Conservation (phyloP, 2,797 vertebrate species). For the Falco naumanni region DNA sequence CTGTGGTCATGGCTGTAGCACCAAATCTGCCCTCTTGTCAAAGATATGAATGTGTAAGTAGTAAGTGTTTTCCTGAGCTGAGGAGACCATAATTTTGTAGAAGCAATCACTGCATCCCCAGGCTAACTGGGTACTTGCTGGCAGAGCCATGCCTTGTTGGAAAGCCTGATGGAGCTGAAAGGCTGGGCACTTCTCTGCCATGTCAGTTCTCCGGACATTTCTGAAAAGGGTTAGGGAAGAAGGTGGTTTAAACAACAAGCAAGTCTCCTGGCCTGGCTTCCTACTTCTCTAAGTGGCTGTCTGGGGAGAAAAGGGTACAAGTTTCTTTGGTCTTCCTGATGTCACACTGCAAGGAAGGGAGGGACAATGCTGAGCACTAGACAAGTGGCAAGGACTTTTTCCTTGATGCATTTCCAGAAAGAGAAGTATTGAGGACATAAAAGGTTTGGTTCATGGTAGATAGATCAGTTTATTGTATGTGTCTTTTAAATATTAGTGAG, state of each 20-base stretch:
- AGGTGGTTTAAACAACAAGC: neutral
- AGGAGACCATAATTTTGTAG: neutral
- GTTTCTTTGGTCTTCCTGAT: neutral
- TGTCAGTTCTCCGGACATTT: neutral
- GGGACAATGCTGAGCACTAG: neutral
- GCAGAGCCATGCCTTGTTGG: neutral
- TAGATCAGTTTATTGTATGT: neutral
- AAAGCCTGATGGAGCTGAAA: neutral
- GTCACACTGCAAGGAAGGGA: neutral
- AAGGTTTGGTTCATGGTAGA: neutral
- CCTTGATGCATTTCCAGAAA: neutral
- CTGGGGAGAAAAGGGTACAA: neutral
- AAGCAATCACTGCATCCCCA: neutral
- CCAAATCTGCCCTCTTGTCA: neutral
- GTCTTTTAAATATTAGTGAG: neutral
- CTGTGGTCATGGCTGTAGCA: neutral
- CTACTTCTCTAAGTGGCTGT: neutral
- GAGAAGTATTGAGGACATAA: neutral
- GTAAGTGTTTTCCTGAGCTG: neutral
- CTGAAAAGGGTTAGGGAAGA: neutral
- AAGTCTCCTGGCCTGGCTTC: neutral
- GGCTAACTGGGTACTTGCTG: neutral
- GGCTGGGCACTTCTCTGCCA: neutral
- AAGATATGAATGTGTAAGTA: neutral
- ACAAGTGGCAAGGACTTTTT: neutral